Percentiles rank a stretch among this genome's conserved stretches.
Evolutionary conservation across 2,797 vertebrate species (phyloP).

Genomic region (Chelon labrosus): DNA sequence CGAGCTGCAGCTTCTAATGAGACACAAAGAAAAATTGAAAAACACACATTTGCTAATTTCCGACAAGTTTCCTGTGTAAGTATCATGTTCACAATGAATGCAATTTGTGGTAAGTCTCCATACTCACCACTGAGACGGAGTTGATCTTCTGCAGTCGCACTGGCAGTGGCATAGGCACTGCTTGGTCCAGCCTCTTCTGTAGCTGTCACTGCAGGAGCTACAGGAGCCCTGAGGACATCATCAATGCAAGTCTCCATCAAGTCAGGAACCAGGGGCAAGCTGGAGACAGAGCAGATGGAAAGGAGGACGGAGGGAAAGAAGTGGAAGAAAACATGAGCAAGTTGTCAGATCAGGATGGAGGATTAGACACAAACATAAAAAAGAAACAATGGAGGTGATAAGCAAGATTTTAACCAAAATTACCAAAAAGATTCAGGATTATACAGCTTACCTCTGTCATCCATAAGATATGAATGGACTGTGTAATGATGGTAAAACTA

Average conservation of each 20-base stretch:
- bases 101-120: background rate
- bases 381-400: background rate
- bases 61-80: no score
- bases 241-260: conserved; percentile 89
- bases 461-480: conserved; percentile 38
- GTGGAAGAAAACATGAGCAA: background rate
- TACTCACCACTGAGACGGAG: conserved; percentile 78
- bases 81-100: background rate
- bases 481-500: conserved; percentile 39
- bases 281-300: conserved; percentile 62
- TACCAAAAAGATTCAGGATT: conserved; percentile 12
- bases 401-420: conserved; percentile 3
- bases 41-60: background rate
- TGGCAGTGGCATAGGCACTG: conserved; percentile 51
- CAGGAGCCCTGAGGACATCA: conserved; percentile 75
- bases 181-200: conserved; percentile 76
- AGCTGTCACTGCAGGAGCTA: conserved; percentile 63
- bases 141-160: conserved; percentile 62
- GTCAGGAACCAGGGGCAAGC: conserved; percentile 83
- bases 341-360: background rate
- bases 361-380: background rate
- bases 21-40: background rate
- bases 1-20: conserved; percentile 85
- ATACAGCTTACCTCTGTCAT: conserved; percentile 54
- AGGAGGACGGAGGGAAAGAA: background rate